Evolutionary conservation across 2,113 vertebrate species (phyloP).

Genomic region (Dermatemys mawii): DNA sequence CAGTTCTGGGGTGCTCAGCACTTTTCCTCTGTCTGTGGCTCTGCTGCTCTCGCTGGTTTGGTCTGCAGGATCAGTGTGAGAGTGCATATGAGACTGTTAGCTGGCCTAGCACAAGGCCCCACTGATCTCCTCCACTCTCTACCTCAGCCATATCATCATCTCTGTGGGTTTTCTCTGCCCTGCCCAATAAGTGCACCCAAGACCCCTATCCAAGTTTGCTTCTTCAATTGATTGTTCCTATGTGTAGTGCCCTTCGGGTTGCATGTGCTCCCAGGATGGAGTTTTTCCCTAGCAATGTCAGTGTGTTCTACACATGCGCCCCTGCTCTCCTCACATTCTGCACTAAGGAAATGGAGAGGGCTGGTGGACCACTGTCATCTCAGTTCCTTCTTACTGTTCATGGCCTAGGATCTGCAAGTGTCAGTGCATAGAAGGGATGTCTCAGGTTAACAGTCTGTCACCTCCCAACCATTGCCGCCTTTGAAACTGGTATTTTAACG

Average conservation of each 20-base stretch:
- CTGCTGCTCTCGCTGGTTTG: background rate
- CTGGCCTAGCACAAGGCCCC: background rate
- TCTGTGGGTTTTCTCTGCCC: background rate
- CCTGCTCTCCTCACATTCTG: background rate
- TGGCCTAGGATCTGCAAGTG: background rate
- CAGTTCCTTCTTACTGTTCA: background rate
- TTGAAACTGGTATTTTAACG: background rate
- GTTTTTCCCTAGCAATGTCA: background rate
- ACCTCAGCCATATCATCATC: background rate
- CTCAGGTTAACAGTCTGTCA: background rate
- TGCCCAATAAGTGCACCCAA: background rate
- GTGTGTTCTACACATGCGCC: background rate
- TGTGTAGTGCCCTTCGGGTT: background rate
- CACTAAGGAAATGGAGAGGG: background rate
- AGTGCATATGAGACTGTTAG: background rate
- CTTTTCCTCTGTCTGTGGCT: background rate
- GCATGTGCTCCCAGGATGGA: background rate
- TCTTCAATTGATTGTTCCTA: background rate
- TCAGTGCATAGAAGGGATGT: background rate
- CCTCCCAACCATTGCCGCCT: background rate
- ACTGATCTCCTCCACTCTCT: background rate
- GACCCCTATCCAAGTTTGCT: background rate
- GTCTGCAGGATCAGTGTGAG: background rate
- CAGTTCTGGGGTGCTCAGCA: background rate
- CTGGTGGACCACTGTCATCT: background rate